phyloP scores from a whole-genome alignment of 2,888 invertebrate species.

The Horisme vitalbata region DNA sequence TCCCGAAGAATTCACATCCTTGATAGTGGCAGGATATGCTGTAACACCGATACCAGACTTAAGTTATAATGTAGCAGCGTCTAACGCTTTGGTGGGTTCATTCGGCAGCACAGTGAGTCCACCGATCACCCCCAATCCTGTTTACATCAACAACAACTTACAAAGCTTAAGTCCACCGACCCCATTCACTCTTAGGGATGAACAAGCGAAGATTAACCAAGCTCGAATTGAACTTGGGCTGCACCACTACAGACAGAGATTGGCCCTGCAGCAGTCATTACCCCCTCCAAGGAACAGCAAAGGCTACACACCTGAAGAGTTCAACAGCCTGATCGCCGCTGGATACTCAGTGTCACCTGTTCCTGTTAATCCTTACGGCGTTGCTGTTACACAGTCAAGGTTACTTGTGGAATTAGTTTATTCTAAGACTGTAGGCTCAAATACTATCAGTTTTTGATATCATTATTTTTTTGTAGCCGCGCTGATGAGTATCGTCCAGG shows the following conservation, averaged over 20 bases:
- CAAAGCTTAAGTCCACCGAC: slow-evolving; percentile 19
- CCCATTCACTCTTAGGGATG: slow-evolving; percentile 22
- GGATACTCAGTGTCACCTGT: slow-evolving; percentile 41
- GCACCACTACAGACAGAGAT: slow-evolving; percentile 28
- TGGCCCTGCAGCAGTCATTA: slow-evolving; percentile 30
- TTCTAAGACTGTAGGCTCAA: slow-evolving; percentile 4
- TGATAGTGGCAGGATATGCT: slow-evolving; percentile 31
- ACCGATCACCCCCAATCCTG: slow-evolving; percentile 4
- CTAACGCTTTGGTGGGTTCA: slow-evolving; percentile 5
- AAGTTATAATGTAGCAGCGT: slow-evolving; percentile 5
- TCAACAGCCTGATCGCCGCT: slow-evolving; percentile 38
- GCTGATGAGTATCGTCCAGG: slow-evolving; percentile 71
- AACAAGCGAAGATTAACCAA: slow-evolving; percentile 25
- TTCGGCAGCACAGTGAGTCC: slow-evolving; percentile 8
- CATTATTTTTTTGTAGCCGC: too few relatives aligned
- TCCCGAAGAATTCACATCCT: slow-evolving; percentile 33
- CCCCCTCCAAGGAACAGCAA: slow-evolving; percentile 41
- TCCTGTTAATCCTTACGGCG: slow-evolving; percentile 31
- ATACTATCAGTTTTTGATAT: background rate
- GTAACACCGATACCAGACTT: slow-evolving; percentile 32
- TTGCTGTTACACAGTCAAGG: slow-evolving; percentile 25
- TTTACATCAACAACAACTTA: slow-evolving; percentile 17
- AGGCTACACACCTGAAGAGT: slow-evolving; percentile 41
- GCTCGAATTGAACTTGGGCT: slow-evolving; percentile 23
- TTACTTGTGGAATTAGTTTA: slow-evolving; percentile 29